Evolutionary conservation across 53 echinoderm and acorn worm species (phyloP).

Genomic region (Paelopatides confundens): DNA sequence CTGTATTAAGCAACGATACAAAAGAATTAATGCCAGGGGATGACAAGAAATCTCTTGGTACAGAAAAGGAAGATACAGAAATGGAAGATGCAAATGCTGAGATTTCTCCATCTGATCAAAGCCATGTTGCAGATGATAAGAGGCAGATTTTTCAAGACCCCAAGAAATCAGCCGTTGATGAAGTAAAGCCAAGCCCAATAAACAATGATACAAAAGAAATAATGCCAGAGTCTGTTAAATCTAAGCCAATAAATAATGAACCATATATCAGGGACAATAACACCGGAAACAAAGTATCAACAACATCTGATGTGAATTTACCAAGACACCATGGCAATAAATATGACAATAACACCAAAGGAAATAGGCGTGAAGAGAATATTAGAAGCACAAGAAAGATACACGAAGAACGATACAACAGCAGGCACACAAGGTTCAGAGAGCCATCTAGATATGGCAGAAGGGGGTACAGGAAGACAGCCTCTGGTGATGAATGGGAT

Average conservation of each 20-base stretch:
- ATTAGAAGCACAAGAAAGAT: neutral
- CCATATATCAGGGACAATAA: too few species aligned
- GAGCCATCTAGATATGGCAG: slow-evolving; percentile 5
- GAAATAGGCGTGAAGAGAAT: neutral
- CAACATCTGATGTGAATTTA: neutral
- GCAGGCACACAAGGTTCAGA: neutral
- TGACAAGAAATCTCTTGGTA: too few species aligned
- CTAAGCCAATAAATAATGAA: too few species aligned
- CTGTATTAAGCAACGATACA: too few species aligned
- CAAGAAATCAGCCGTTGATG: neutral
- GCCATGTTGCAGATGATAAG: too few species aligned
- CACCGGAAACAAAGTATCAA: neutral
- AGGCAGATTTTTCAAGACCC: neutral
- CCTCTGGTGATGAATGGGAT: slow-evolving; percentile 48
- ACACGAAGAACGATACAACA: neutral
- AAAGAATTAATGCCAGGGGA: too few species aligned
- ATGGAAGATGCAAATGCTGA: neutral
- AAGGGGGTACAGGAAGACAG: slow-evolving; percentile 5
- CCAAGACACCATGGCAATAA: neutral
- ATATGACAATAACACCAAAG: neutral
- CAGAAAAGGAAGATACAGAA: too few species aligned
- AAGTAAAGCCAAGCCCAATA: neutral
- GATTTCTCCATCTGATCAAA: neutral
- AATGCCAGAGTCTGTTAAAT: too few species aligned
- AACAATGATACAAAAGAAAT: too few species aligned